A percentile compares a stretch with the other conserved stretches of the same genome.
Conservation (phyloP, 2,888 invertebrate genomes). For the Aphodius sticticus region DNA sequence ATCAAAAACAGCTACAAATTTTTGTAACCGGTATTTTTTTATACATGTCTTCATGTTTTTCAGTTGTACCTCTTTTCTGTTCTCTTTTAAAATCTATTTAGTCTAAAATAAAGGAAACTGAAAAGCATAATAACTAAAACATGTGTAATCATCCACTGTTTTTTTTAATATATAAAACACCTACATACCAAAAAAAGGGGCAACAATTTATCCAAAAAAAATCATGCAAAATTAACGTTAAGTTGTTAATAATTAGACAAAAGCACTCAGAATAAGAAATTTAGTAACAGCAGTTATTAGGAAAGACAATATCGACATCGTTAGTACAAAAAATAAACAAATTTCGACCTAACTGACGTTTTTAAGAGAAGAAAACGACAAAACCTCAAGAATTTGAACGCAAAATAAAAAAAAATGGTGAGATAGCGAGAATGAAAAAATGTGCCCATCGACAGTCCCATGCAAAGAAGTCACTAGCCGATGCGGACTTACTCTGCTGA, state of each 20-base stretch:
- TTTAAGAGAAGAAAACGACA: background rate
- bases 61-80: no score
- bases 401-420: background rate
- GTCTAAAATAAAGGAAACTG: no score
- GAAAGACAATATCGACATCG: background rate
- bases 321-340: background rate
- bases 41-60: no score
- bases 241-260: background rate
- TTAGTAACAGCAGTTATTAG: background rate
- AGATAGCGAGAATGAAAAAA: background rate
- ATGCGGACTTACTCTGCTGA: constrained; percentile 80
- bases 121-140: no score
- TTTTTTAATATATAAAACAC: no score
- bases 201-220: background rate
- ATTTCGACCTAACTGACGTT: no score
- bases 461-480: background rate
- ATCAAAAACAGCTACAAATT: no score
- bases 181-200: no score
- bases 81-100: no score
- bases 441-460: background rate
- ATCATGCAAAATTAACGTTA: background rate
- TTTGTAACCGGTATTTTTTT: no score
- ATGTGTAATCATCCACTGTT: no score
- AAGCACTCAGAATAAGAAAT: background rate
- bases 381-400: background rate